Percentiles rank a stretch among this genome's conserved stretches.
Conservation (phyloP, 2,113 vertebrate species). For the Oncorhynchus clarkii region DNA sequence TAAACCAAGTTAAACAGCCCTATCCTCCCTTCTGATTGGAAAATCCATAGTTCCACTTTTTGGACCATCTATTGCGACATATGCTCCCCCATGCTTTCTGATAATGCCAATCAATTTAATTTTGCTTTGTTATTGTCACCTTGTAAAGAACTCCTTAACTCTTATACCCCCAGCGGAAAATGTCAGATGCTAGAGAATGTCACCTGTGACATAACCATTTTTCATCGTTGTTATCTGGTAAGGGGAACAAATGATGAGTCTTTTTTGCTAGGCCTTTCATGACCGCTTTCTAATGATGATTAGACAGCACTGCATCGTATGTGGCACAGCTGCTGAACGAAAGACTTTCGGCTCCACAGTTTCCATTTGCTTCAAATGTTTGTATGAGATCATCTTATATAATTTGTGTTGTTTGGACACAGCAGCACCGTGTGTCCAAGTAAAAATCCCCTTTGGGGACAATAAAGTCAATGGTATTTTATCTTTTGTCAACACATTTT, state of each 20-base stretch:
- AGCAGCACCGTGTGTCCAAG: not conserved
- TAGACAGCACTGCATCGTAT: not conserved
- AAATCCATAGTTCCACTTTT: slow-evolving; percentile 19
- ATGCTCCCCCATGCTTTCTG: slow-evolving; percentile 19
- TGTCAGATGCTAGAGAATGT: not conserved
- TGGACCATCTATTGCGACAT: slow-evolving; percentile 40
- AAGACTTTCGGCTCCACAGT: not conserved
- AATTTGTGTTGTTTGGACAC: not conserved
- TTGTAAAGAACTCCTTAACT: not conserved
- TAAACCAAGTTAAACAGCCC: not conserved
- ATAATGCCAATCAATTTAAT: slow-evolving; percentile 1
- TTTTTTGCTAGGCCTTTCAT: not conserved
- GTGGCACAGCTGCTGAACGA: not conserved
- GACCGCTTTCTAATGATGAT: not conserved
- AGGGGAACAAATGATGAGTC: too few relatives aligned
- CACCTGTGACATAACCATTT: not conserved
- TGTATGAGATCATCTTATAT: not conserved
- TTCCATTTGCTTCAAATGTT: not conserved
- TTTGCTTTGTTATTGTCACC: slow-evolving; percentile 23
- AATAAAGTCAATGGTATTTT: too few relatives aligned
- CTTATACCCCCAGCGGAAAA: not conserved
- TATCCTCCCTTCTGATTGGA: slow-evolving; percentile 11
- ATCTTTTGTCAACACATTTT: not conserved
- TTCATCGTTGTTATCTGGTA: not conserved
- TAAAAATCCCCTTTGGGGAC: too few relatives aligned